These are phyloP conservation scores for Heliconius ismenius DNA, from an alignment of 2,888 invertebrate species.

Conservation along the genomic window DNA sequence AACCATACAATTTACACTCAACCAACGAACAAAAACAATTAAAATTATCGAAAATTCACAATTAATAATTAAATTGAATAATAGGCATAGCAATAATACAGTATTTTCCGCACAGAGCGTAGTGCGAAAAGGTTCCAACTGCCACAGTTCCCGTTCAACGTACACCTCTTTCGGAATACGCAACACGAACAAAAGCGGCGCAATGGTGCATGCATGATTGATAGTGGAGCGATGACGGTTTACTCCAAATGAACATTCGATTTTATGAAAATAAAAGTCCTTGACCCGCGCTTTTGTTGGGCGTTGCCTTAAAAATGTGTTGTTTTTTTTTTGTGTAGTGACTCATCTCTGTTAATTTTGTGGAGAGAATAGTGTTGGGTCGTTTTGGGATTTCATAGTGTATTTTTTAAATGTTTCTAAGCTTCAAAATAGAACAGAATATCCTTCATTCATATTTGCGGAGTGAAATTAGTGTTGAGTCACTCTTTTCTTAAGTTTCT, in stretches of 20 bases:
- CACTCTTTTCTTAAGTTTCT: too few relatives aligned
- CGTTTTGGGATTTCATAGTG: not conserved
- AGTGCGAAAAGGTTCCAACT: slow-evolving; percentile 68
- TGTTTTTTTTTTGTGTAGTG: not conserved
- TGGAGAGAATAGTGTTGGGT: not conserved
- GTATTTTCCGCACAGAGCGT: slow-evolving; percentile 39
- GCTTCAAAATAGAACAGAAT: too few relatives aligned
- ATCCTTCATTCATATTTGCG: too few relatives aligned
- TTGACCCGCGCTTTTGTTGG: slow-evolving; percentile 65
- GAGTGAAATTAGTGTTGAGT: too few relatives aligned
- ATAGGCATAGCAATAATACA: slow-evolving; percentile 60
- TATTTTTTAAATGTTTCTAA: too few relatives aligned
- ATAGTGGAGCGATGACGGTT: slow-evolving; percentile 72
- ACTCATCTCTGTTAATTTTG: not conserved
- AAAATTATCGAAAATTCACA: slow-evolving; percentile 56
- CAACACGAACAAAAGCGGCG: slow-evolving; percentile 79
- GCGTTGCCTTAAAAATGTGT: slow-evolving; percentile 22
- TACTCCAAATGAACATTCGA: slow-evolving; percentile 62
- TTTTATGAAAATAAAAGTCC: slow-evolving; percentile 66
- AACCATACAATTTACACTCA: too few relatives aligned
- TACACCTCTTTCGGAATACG: slow-evolving; percentile 78
- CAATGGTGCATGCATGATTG: slow-evolving; percentile 81
- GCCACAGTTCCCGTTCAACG: slow-evolving; percentile 70
- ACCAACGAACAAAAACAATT: slow-evolving; percentile 4
- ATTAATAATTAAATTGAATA: slow-evolving; percentile 69